phyloP scores from a whole-genome alignment of 2,113 vertebrate species.

The Erythrocebus patas region DNA sequence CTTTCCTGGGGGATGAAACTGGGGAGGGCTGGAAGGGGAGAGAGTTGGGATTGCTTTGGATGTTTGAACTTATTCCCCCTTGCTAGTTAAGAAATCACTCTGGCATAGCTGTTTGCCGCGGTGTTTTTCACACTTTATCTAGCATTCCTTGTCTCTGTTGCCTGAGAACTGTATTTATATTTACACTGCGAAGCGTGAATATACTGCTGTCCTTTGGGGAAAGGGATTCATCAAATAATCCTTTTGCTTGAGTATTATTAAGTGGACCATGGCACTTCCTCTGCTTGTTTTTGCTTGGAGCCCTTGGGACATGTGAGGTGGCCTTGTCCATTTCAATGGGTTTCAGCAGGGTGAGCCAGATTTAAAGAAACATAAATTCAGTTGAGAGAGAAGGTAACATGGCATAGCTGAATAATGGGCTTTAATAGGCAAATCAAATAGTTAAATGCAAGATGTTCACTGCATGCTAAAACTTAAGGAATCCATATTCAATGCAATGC shows the following conservation, averaged over 20 bases:
- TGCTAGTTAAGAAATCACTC: slow-evolving; percentile 67
- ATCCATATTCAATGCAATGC: slow-evolving; percentile 87
- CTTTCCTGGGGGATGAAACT: slow-evolving; percentile 13
- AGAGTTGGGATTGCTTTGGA: slow-evolving; percentile 28
- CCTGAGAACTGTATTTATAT: slow-evolving; percentile 75
- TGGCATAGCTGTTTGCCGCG: slow-evolving; percentile 41
- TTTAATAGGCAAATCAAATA: slow-evolving; percentile 86
- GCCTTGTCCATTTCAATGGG: slow-evolving; percentile 80
- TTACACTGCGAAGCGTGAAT: slow-evolving; percentile 70
- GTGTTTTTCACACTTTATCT: slow-evolving; percentile 76
- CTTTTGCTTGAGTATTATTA: slow-evolving; percentile 84
- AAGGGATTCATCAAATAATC: slow-evolving; percentile 81
- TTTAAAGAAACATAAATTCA: slow-evolving; percentile 83
- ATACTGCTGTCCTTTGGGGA: slow-evolving; percentile 72
- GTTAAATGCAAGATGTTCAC: slow-evolving; percentile 84
- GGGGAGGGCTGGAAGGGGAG: neutral
- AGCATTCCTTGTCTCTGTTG: slow-evolving; percentile 68
- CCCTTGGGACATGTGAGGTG: slow-evolving; percentile 73
- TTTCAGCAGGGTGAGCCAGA: slow-evolving; percentile 75
- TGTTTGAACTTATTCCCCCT: slow-evolving; percentile 53
- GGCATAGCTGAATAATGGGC: slow-evolving; percentile 80
- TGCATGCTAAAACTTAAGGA: slow-evolving; percentile 85
- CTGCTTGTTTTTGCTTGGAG: slow-evolving; percentile 79
- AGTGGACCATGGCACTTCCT: slow-evolving; percentile 79
- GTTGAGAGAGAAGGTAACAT: slow-evolving; percentile 69